Conservation (phyloP, 2,888 invertebrate species). For the Synanthedon formicaeformis region DNA sequence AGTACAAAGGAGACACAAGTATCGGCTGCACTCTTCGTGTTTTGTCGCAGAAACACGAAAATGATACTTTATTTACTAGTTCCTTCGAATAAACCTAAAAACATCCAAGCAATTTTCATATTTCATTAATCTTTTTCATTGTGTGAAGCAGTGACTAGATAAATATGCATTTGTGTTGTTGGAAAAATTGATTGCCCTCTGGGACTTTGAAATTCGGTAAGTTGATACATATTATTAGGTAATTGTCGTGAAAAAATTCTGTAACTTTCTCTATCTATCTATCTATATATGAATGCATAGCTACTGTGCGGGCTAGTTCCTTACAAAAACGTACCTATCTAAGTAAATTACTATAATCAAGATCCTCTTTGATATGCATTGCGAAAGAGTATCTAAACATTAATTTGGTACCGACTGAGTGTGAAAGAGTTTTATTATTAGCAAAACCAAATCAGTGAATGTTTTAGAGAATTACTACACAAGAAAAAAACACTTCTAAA, state of each 20-base stretch:
- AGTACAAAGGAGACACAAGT: constrained; percentile 39
- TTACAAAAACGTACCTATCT: background rate
- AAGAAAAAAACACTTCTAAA: too few species aligned
- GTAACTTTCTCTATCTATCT: too few species aligned
- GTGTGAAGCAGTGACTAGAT: background rate
- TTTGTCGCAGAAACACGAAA: constrained; percentile 61
- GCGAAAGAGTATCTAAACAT: too few species aligned
- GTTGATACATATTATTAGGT: too few species aligned
- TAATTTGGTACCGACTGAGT: too few species aligned
- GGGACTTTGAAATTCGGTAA: too few species aligned
- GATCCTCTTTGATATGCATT: background rate
- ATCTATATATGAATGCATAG: too few species aligned
- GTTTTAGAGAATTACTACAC: too few species aligned
- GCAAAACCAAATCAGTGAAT: too few species aligned
- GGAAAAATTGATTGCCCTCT: background rate
- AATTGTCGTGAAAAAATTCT: too few species aligned
- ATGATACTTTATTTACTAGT: constrained; percentile 21
- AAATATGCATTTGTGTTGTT: background rate
- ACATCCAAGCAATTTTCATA: background rate
- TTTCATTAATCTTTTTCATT: background rate
- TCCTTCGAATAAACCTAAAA: background rate
- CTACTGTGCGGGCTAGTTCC: too few species aligned
- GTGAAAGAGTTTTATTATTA: too few species aligned
- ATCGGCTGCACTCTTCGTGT: constrained; percentile 38
- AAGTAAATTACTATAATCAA: background rate